Conservation (phyloP, 2,113 vertebrate species). For the Strix aluco region DNA sequence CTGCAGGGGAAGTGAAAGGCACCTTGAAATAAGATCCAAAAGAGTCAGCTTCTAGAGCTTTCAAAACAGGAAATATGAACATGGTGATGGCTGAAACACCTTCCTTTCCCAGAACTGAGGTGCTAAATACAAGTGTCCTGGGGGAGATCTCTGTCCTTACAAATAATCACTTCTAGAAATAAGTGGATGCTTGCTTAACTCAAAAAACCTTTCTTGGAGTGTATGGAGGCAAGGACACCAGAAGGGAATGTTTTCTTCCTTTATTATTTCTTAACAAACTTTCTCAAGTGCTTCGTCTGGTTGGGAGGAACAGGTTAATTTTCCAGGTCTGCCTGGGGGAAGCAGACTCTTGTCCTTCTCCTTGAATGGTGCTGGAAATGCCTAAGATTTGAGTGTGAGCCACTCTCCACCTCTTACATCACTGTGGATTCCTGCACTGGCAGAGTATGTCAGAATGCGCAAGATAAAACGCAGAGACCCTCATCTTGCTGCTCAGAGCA, state of each 20-base stretch:
- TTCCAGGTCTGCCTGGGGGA: not conserved
- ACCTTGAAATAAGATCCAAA: not conserved
- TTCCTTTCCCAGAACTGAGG: not conserved
- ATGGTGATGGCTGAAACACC: not conserved
- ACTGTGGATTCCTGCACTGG: not conserved
- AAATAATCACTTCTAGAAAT: not conserved
- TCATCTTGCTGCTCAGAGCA: not conserved
- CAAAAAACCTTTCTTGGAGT: not conserved
- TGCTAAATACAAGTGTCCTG: not conserved
- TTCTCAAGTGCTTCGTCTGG: not conserved
- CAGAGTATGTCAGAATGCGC: not conserved
- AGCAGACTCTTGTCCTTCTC: not conserved
- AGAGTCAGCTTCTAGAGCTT: not conserved
- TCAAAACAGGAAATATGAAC: not conserved
- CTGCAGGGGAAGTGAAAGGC: not conserved
- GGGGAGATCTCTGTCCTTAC: not conserved
- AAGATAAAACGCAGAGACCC: rapidly evolving
- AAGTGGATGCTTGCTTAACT: not conserved
- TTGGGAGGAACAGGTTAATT: not conserved
- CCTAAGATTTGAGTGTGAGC: not conserved
- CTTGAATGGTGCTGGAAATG: not conserved
- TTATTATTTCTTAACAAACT: not conserved
- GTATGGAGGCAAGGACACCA: not conserved
- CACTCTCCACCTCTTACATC: not conserved
- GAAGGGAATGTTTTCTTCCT: not conserved